Percentiles rank a stretch among this genome's conserved stretches.
Evolutionary conservation across 1,140 invertebrate genomes (phyloP).

Genomic region (Chironomus striatipennis): DNA sequence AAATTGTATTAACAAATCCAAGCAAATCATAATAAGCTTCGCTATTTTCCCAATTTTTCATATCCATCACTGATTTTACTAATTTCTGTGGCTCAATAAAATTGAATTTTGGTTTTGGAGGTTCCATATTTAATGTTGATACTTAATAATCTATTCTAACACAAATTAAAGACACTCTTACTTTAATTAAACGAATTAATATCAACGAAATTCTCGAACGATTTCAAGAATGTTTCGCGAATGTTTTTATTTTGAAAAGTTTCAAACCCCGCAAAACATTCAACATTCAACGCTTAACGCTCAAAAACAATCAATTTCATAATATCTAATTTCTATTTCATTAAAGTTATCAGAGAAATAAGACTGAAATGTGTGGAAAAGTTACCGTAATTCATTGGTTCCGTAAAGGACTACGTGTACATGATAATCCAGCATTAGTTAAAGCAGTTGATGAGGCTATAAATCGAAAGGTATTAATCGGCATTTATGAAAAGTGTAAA

Average conservation of each 20-base stretch:
- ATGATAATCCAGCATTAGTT: conserved; percentile 60
- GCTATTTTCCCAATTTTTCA: conserved; percentile 73
- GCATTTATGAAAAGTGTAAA: too few relatives aligned
- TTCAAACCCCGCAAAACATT: too few relatives aligned
- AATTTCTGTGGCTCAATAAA: conserved; percentile 58
- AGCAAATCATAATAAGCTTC: conserved; percentile 81
- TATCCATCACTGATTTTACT: conserved; percentile 60
- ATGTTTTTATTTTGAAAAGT: too few relatives aligned
- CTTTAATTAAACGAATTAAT: too few relatives aligned
- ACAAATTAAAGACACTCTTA: too few relatives aligned
- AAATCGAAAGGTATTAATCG: conserved; percentile 32
- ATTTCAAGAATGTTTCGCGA: too few relatives aligned
- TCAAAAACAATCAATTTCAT: too few relatives aligned
- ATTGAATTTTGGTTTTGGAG: conserved; percentile 42
- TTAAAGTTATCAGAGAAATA: neutral
- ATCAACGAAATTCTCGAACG: too few relatives aligned
- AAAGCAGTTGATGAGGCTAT: conserved; percentile 44
- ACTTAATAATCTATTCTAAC: too few relatives aligned
- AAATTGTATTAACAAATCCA: conserved; percentile 77
- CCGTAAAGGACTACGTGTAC: conserved; percentile 58
- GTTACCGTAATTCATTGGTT: conserved; percentile 56
- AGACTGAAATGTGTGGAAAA: conserved; percentile 27
- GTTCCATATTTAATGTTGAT: neutral
- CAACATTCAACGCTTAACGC: too few relatives aligned
- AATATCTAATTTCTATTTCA: too few relatives aligned